phyloP scores from a whole-genome alignment of 2,888 invertebrate genomes.

The Andrena trimmerana region DNA sequence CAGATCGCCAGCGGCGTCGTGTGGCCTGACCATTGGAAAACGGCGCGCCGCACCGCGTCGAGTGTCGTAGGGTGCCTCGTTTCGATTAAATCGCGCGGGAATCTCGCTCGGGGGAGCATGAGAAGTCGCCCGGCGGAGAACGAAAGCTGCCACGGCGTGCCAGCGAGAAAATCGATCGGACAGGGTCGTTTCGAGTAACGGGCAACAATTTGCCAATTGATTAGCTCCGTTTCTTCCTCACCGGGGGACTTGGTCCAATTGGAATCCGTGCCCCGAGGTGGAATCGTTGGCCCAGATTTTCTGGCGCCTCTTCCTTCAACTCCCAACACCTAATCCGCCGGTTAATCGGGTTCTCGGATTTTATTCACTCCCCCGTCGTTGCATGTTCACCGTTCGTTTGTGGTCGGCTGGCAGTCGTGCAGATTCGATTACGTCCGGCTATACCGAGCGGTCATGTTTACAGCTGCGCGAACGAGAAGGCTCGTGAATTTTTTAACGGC shows the following conservation, averaged over 20 bases:
- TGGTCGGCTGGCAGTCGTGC: neutral
- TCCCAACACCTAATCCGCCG: constrained; percentile 18
- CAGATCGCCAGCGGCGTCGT: constrained; percentile 26
- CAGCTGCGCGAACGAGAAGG: constrained; percentile 22
- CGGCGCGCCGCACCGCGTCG: constrained; percentile 23
- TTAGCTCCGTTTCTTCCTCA: constrained; percentile 65
- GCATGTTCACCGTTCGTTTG: neutral
- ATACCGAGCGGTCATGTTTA: constrained; percentile 5
- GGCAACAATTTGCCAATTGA: constrained; percentile 80
- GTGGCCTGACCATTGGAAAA: constrained; percentile 31
- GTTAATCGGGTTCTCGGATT: constrained; percentile 1
- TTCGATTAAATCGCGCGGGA: constrained; percentile 67
- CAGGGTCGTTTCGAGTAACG: constrained; percentile 75
- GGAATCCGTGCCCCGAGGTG: constrained; percentile 47
- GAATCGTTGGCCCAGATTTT: constrained; percentile 36
- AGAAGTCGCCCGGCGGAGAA: constrained; percentile 57
- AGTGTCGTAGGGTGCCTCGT: constrained; percentile 54
- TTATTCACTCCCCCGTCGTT: constrained; percentile 1
- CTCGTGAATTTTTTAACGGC: constrained; percentile 8
- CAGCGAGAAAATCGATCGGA: constrained; percentile 72
- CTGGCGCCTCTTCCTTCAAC: constrained; percentile 20
- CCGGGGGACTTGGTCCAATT: constrained; percentile 22
- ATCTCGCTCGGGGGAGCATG: constrained; percentile 70
- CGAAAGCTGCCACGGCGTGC: constrained; percentile 28
- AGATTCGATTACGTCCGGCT: constrained; percentile 11